Evolutionary conservation across 2,797 vertebrate species (phyloP).

Genomic region (Premnoplex brunnescens): DNA sequence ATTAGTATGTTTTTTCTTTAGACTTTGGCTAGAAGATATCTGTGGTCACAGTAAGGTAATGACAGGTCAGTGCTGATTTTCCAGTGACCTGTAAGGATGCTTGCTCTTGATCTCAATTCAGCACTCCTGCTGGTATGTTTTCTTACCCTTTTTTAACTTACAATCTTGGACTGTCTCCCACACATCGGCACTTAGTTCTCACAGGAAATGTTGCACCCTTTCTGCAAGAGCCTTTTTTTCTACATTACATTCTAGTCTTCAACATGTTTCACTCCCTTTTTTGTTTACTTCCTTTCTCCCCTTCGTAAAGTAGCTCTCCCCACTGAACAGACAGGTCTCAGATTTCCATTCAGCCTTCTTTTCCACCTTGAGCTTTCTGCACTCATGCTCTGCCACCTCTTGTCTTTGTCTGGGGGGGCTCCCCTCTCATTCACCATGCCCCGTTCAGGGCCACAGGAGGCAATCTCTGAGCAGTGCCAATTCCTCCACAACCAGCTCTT

Average conservation of each 20-base stretch:
- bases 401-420: neutral
- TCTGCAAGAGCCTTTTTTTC: neutral
- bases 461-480: neutral
- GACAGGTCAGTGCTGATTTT: neutral
- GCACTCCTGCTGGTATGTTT: slow-evolving; percentile 54
- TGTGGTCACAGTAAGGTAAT: slow-evolving; percentile 36
- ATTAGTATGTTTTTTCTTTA: neutral
- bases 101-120: slow-evolving; percentile 57
- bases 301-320: neutral
- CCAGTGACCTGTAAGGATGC: slow-evolving; percentile 44
- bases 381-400: neutral
- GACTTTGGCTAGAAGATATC: neutral
- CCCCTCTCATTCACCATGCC: neutral
- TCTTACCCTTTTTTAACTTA: slow-evolving; percentile 53
- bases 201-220: neutral
- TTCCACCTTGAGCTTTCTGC: neutral
- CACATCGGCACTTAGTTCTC: neutral
- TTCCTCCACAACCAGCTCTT: neutral
- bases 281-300: neutral
- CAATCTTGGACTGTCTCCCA: slow-evolving; percentile 38
- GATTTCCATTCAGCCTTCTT: neutral
- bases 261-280: neutral
- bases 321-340: fast-evolving
- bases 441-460: neutral
- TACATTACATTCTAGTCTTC: neutral